Evolutionary conservation across 2,888 invertebrate species (phyloP).

Genomic region (Clostera curtula): DNA sequence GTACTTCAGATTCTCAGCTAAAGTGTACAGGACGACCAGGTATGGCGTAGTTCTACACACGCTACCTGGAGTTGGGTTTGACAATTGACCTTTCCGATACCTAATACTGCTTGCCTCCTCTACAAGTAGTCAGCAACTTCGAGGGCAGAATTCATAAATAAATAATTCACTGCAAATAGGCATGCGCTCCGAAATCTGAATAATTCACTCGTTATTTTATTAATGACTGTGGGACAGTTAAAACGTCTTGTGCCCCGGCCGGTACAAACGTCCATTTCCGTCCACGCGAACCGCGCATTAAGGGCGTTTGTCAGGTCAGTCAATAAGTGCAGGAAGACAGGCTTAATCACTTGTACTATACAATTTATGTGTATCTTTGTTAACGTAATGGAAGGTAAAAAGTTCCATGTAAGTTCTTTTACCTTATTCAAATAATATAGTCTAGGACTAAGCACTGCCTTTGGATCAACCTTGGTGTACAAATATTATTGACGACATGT

Average conservation of each 20-base stretch:
- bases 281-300: constrained; percentile 68
- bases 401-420: too few species aligned
- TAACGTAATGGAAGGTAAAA: too few species aligned
- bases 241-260: constrained; percentile 52
- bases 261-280: constrained; percentile 67
- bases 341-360: neutral
- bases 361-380: neutral
- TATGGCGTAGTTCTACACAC: too few species aligned
- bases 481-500: too few species aligned
- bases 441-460: too few species aligned
- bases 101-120: neutral
- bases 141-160: too few species aligned
- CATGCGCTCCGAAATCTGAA: constrained; percentile 39
- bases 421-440: too few species aligned
- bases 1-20: too few species aligned
- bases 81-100: too few species aligned
- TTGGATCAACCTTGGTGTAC: too few species aligned
- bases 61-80: too few species aligned
- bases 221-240: constrained; percentile 55
- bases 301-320: constrained; percentile 51
- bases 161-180: constrained; percentile 34
- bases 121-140: neutral
- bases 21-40: too few species aligned
- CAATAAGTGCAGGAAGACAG: constrained; percentile 29
- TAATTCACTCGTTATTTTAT: constrained; percentile 52